A percentile compares a stretch with the other conserved stretches of the same genome.
Conservation (phyloP, 2,797 vertebrate species). For the Mus caroli region DNA sequence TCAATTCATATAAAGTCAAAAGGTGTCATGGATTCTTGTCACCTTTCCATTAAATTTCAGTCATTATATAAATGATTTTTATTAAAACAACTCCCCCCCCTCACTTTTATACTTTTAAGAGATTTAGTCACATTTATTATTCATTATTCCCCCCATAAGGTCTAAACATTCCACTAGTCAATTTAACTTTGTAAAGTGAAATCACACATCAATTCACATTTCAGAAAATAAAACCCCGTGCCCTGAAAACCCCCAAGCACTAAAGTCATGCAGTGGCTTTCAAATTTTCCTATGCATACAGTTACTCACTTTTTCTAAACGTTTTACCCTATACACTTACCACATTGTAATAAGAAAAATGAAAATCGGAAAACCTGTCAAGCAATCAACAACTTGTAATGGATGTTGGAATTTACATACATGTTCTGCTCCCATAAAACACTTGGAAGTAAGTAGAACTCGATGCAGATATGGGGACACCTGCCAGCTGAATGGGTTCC, state of each 20-base stretch:
- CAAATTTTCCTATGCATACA: background rate
- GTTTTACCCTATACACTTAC: background rate
- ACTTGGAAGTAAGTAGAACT: slow-evolving; percentile 50
- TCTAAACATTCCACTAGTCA: slow-evolving; percentile 1
- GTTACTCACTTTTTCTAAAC: background rate
- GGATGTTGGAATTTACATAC: slow-evolving; percentile 13
- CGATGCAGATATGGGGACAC: slow-evolving; percentile 42
- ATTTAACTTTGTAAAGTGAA: slow-evolving; percentile 2
- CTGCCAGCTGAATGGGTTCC: slow-evolving; percentile 62
- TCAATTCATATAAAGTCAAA: slow-evolving; percentile 24
- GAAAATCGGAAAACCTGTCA: slow-evolving; percentile 31
- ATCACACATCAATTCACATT: background rate
- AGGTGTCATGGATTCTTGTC: slow-evolving; percentile 24
- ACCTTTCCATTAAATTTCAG: slow-evolving; percentile 49
- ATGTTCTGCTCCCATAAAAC: slow-evolving; percentile 52
- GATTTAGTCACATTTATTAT: background rate
- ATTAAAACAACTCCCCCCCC: background rate
- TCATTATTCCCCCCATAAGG: background rate
- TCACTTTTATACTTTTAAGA: background rate
- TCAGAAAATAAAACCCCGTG: background rate
- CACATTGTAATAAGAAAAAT: slow-evolving; percentile 55
- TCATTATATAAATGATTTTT: slow-evolving; percentile 18
- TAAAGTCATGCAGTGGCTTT: background rate
- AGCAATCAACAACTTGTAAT: slow-evolving; percentile 32
- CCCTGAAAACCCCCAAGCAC: background rate